Evolutionary conservation across 1,140 invertebrate genomes (phyloP).

Genomic region (Megathymus violae): DNA sequence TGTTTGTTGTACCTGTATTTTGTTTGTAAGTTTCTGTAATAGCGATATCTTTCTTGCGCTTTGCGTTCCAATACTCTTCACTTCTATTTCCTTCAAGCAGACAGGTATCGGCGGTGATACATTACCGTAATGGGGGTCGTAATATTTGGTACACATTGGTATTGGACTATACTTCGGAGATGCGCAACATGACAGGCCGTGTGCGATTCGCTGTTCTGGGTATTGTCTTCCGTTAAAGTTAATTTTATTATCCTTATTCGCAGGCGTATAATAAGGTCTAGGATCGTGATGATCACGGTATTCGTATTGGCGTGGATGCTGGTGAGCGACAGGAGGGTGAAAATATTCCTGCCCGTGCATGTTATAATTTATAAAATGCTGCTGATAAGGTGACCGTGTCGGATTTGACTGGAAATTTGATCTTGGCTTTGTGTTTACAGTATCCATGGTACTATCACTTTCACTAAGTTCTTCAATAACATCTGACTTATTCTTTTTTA

Average conservation of each 20-base stretch:
- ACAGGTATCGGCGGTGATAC: conserved; percentile 60
- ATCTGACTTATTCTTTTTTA: conserved; percentile 67
- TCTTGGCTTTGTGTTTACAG: conserved; percentile 40
- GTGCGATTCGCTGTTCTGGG: neutral
- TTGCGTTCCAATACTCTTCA: conserved; percentile 70
- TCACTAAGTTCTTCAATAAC: conserved; percentile 62
- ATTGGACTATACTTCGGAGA: conserved; percentile 27
- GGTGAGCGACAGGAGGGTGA: conserved; percentile 35
- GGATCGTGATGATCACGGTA: conserved; percentile 29
- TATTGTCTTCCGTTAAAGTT: neutral
- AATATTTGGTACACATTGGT: conserved; percentile 46
- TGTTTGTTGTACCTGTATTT: conserved; percentile 32
- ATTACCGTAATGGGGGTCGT: conserved; percentile 43
- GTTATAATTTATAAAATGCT: conserved; percentile 62
- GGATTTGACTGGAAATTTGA: conserved; percentile 49
- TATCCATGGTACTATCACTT: conserved; percentile 54
- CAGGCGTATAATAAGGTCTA: conserved; percentile 9
- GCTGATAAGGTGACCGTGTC: conserved; percentile 53
- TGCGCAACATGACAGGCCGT: neutral
- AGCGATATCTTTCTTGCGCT: conserved; percentile 66
- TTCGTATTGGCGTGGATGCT: conserved; percentile 22
- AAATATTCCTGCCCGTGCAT: conserved; percentile 64
- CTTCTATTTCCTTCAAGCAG: conserved; percentile 75
- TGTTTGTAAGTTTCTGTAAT: conserved; percentile 57
- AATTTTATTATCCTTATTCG: neutral